phyloP scores from a whole-genome alignment of 2,113 vertebrate genomes.

The Condylura cristata region DNA sequence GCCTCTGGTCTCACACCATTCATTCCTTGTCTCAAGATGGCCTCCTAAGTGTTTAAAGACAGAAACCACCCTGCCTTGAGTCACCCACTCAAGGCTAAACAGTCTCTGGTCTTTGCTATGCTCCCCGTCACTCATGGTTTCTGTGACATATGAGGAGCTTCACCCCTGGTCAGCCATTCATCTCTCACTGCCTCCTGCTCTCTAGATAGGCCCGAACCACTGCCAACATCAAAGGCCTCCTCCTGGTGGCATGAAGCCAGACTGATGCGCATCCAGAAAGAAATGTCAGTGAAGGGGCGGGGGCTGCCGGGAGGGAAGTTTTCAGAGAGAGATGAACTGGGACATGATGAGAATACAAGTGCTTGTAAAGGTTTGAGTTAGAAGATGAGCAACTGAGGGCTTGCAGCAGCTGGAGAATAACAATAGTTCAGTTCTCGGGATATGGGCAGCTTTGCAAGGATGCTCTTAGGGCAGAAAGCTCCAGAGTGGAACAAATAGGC shows the following conservation, averaged over 20 bases:
- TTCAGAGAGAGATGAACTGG: not conserved
- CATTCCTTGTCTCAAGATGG: not conserved
- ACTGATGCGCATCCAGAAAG: not conserved
- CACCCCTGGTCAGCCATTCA: conserved; percentile 36
- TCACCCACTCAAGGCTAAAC: not conserved
- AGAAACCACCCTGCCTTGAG: not conserved
- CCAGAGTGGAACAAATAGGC: not conserved
- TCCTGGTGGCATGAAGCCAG: not conserved
- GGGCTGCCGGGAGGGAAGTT: not conserved
- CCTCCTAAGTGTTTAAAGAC: conserved; percentile 11
- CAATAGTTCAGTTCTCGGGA: not conserved
- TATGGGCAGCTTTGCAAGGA: not conserved
- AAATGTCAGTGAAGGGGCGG: not conserved
- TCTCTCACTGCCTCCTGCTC: conserved; percentile 25
- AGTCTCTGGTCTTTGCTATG: not conserved
- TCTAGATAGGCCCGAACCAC: not conserved
- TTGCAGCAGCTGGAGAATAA: not conserved
- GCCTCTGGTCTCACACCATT: not conserved
- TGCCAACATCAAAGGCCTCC: not conserved
- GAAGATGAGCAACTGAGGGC: not conserved
- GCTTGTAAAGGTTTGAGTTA: not conserved
- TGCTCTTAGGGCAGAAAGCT: not conserved
- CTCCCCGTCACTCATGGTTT: conserved; percentile 36
- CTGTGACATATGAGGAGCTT: conserved; percentile 35
- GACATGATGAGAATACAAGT: not conserved